Evolutionary conservation across 2,797 vertebrate species (phyloP), one percentile per base, ranked within the genome.

Genomic region (Gobionotothen gibberifrons): DNA sequence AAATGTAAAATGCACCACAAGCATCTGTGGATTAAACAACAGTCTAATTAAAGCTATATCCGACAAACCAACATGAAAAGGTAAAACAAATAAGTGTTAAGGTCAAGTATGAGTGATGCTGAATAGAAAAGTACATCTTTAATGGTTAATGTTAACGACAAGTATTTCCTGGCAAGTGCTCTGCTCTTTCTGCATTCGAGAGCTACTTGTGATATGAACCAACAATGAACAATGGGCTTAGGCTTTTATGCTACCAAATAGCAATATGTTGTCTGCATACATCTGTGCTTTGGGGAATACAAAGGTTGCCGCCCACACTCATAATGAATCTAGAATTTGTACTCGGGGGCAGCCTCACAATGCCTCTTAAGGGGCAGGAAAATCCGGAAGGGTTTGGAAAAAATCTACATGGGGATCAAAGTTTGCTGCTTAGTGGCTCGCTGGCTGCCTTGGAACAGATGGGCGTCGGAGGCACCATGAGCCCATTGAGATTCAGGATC

Each of bases 331-430:
- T 93, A 89, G 89, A 93, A 92, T 94, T 88, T 89, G 89, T 92
- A 92, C 91, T 93, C 87, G 47, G 78, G 92, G 87, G 90, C 91
- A 84, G 83, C 83, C 82, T 88, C 87, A 93, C 92, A 93, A 93
- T 93, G 89, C 88, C 88, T 93, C 92, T 91, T 83, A 85, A 93
- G 92, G 92, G 92, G 86, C 82, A 86, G 86, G 89, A 89, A 94
- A 95, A 95, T 94, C 93, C 92, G 93, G 87, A 90, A 87, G 88
- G 93, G 93, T 93, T 94, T 92, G 90, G 87, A 87, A 87, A 93
- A 92, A 94, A 94, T 93, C 92, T 93, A 94, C 93, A 90, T 69
- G 75, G 91, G 92, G 94, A 94, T 94, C 93, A 94, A 94, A 94
- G 93, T 94, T 94, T 94, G 90, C 90, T 86, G 91, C 93, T 93